Evolutionary conservation across 2,113 vertebrate genomes (phyloP).

Genomic region (Regulus satrapa): DNA sequence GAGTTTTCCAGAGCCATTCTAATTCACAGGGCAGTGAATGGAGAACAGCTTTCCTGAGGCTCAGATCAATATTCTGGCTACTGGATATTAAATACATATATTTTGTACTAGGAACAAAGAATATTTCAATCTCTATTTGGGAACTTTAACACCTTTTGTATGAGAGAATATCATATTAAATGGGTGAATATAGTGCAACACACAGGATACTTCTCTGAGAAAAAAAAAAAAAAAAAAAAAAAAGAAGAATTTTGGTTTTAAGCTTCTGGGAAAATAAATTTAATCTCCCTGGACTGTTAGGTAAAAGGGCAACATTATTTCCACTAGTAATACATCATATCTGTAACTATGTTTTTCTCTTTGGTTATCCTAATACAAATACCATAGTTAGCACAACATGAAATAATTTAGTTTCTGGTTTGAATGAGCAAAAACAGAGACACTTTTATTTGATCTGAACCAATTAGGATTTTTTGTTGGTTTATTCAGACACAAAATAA

Average conservation of each 20-base stretch:
- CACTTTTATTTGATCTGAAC: neutral
- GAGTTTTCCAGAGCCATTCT: neutral
- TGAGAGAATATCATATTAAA: neutral
- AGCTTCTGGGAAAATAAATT: neutral
- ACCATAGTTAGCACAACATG: neutral
- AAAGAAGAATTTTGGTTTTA: neutral
- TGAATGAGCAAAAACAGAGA: neutral
- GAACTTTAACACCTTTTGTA: neutral
- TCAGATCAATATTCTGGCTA: neutral
- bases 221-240: neutral
- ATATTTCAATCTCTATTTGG: neutral
- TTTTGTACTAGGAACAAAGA: neutral
- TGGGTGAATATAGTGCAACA: neutral
- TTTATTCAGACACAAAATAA: neutral
- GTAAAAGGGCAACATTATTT: neutral
- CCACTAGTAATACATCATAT: neutral
- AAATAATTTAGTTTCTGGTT: slow-evolving; percentile 12
- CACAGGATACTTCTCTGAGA: neutral
- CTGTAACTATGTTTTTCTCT: neutral
- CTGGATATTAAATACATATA: neutral
- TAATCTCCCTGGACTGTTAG: neutral
- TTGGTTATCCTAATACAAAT: neutral
- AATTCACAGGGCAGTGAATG: neutral
- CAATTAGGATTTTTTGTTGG: neutral
- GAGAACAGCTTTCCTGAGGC: neutral